Evolutionary conservation across 2,797 vertebrate genomes (phyloP).

Genomic region (Australoheros facetus): DNA sequence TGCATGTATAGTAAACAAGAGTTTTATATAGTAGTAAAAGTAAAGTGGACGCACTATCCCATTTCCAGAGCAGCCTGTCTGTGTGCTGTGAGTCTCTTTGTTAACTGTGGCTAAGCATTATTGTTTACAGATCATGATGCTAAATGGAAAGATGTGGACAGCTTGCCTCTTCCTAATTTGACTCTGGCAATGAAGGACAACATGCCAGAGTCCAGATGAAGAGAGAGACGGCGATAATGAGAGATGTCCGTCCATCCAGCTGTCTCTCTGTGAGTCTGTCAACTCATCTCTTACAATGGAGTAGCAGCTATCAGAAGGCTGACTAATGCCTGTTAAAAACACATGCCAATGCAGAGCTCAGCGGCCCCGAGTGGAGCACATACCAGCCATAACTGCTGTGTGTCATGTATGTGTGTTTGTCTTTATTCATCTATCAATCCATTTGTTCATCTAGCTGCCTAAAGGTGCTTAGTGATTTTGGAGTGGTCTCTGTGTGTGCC

Average conservation of each 20-base stretch:
- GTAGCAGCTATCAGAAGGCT: conserved; percentile 57
- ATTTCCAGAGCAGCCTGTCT: background rate
- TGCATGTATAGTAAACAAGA: background rate
- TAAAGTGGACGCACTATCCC: background rate
- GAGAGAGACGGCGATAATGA: conserved; percentile 58
- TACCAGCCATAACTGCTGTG: conserved; percentile 17
- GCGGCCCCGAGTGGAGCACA: conserved; percentile 18
- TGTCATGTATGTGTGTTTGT: background rate
- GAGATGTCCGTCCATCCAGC: conserved; percentile 52
- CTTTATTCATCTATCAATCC: background rate
- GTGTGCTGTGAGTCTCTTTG: conserved; percentile 1
- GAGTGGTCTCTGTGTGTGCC: background rate
- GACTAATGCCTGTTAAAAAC: conserved; percentile 61
- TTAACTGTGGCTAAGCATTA: conserved; percentile 3
- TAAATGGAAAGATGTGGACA: conserved; percentile 29
- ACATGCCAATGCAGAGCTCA: conserved; percentile 34
- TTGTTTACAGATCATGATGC: conserved; percentile 14
- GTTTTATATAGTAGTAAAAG: conserved; percentile 6
- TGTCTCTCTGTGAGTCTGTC: conserved; percentile 48
- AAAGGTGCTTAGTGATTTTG: conserved; percentile 3
- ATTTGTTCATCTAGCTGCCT: background rate
- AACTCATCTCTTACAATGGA: conserved; percentile 76
- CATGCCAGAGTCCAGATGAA: conserved; percentile 17
- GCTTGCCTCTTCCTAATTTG: conserved; percentile 33
- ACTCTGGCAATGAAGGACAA: conserved; percentile 19